Evolutionary conservation across 1,140 invertebrate species (phyloP).

Genomic region (Battus philenor): DNA sequence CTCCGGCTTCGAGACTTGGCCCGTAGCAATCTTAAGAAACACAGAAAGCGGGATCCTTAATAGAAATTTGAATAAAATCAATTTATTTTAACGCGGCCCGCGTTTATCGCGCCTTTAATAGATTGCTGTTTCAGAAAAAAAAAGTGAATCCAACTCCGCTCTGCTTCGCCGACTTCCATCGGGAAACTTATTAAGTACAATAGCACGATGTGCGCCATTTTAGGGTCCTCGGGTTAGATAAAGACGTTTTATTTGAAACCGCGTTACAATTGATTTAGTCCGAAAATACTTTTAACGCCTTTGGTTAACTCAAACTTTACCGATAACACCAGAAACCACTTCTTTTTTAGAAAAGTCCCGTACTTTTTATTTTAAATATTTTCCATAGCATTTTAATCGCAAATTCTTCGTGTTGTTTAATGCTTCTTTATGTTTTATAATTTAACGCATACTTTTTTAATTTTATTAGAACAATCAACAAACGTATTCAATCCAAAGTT

Average conservation of each 20-base stretch:
- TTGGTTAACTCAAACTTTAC: conserved; percentile 1
- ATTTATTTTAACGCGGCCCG: conserved; percentile 66
- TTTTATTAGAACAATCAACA: too few species aligned
- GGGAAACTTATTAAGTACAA: conserved; percentile 34
- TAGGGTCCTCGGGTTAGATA: conserved; percentile 15
- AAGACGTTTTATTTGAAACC: conserved; percentile 18
- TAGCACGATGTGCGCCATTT: conserved; percentile 23
- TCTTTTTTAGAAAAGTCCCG: too few species aligned
- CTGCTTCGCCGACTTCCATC: conserved; percentile 17
- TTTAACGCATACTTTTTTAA: too few species aligned
- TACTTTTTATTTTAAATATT: too few species aligned
- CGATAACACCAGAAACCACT: not conserved
- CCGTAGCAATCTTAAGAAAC: conserved; percentile 61
- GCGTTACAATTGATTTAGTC: conserved; percentile 5
- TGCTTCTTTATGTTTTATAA: too few species aligned
- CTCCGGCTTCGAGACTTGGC: conserved; percentile 30
- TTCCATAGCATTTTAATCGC: too few species aligned
- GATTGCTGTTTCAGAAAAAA: conserved; percentile 45
- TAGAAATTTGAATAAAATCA: conserved; percentile 76
- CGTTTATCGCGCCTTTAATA: conserved; percentile 66
- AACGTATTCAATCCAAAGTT: too few species aligned
- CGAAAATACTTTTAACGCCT: conserved; percentile 3
- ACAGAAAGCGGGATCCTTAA: conserved; percentile 56
- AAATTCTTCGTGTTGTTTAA: too few species aligned
- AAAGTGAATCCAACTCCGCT: conserved; percentile 45